Base-by-base conservation (phyloP, 1,140 invertebrate species). In the Drosophila punjabiensis region DNA sequence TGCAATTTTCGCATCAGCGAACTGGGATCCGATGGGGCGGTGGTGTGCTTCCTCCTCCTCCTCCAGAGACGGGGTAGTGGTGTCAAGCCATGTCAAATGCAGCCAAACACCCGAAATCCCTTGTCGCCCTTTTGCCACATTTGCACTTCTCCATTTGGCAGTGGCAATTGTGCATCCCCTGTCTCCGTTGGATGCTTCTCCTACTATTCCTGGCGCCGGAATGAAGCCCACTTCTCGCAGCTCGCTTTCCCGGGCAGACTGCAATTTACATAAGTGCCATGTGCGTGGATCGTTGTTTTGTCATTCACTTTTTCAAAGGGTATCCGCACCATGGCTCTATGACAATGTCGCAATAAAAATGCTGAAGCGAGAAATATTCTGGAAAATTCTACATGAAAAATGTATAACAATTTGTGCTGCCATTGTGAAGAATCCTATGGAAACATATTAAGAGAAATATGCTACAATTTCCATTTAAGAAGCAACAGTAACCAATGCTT, bases 1-100 rank as follows among this genome's bases (percentile, higher is more conserved):
- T 82, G 76, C 83, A 82, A 82, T 87, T 87, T 86, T 62, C 79
- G 66, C 82, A 69, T 76, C 82, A 66, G 33, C 47, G 64, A 56
- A 58, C 53, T 43, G 47, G 18, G 37, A 33, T 24, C 52, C 50
- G 6, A 39, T 10, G 50, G 64, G 68, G 50, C 18, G 50, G 18
- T 20, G 6, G 32, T 65, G 50, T 30, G 20, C 14, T 16, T 28
- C 24, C 47, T 30, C 18, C 52, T 9, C 30, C 30, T 30, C n/a
- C 52, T 37, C 35, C 14, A 37, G 14, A 18, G 32, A 6, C 18
- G 39, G n/a, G n/a, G 2, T 5, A 13, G 8, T 24, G 28, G 48
- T 48, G 59, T 45, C 62, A 37, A 33, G 35, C 56, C 53, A 41
- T 50, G 56, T 48, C 67, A 53, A 56, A 37, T 30, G 16, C 59